Conservation (phyloP, 2,113 vertebrate species). For the Pantherophis guttatus region DNA sequence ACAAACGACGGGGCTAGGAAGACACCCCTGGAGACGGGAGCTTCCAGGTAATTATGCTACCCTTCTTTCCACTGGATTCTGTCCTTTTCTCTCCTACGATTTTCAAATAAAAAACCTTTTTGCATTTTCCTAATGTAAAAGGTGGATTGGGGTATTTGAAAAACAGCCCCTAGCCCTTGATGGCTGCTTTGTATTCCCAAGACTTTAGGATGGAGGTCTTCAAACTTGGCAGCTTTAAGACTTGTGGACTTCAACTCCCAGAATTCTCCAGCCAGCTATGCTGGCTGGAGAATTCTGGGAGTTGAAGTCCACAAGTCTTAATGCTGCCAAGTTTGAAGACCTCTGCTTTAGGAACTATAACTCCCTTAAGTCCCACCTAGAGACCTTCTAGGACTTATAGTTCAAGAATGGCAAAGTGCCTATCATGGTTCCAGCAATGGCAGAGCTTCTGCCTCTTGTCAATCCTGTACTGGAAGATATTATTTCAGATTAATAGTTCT, state of each 20-base stretch:
- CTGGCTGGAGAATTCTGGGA: too few species aligned
- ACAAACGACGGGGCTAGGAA: background rate
- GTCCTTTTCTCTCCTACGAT: background rate
- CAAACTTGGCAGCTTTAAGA: too few species aligned
- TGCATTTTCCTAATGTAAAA: background rate
- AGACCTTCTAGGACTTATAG: background rate
- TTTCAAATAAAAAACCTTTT: background rate
- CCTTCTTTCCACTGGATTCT: background rate
- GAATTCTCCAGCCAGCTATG: too few species aligned
- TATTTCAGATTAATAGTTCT: background rate
- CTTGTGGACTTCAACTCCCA: too few species aligned
- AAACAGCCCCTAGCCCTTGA: background rate
- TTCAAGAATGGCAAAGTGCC: background rate
- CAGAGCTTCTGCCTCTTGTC: background rate
- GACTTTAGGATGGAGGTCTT: background rate
- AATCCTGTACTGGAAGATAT: background rate
- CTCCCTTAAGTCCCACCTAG: background rate
- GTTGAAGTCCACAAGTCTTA: too few species aligned
- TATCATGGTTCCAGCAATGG: background rate
- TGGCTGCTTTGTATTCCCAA: background rate
- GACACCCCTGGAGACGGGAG: accelerated
- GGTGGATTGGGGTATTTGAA: background rate
- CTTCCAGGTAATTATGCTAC: background rate
- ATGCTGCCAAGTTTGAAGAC: too few species aligned
- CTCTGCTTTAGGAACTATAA: background rate